A percentile compares a stretch with the other conserved stretches of the same genome.
Conservation (phyloP, 1,140 invertebrate genomes). For the Drosophila parvula region DNA sequence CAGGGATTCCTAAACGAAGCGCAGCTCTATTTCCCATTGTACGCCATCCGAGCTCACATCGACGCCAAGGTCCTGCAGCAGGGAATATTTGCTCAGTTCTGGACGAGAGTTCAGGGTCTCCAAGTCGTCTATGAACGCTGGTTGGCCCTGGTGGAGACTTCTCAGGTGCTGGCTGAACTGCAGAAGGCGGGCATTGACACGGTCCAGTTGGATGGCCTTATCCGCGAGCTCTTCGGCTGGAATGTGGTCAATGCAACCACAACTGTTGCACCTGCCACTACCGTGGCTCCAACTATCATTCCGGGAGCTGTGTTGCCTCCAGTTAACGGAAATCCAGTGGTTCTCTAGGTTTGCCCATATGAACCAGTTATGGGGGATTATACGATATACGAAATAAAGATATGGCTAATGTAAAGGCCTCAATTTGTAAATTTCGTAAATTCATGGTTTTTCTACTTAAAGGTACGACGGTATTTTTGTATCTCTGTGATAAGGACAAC, state of each 20-base stretch:
- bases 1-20: conserved; percentile 76
- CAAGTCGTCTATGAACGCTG: conserved; percentile 71
- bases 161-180: conserved; percentile 56
- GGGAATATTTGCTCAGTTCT: conserved; percentile 73
- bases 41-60: conserved; percentile 60
- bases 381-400: not conserved
- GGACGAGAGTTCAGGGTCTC: conserved; percentile 53
- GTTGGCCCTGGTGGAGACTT: conserved; percentile 46
- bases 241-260: conserved; percentile 42
- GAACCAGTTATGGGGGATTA: conserved; percentile 1
- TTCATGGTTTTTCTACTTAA: no score
- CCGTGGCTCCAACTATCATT: conserved; percentile 34
- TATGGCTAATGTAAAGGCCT: not conserved
- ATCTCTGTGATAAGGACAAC: not conserved
- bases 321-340: conserved; percentile 3
- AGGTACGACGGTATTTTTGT: no score
- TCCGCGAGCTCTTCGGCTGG: conserved; percentile 71
- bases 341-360: conserved; percentile 9
- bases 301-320: conserved; percentile 56
- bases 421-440: not conserved
- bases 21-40: conserved; percentile 63
- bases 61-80: conserved; percentile 58
- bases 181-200: conserved; percentile 63
- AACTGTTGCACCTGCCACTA: conserved; percentile 14
- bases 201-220: conserved; percentile 54